A percentile compares a stretch with the other conserved stretches of the same genome.
phyloP scores from a whole-genome alignment of 2,113 vertebrate genomes.

The Euleptes europaea region DNA sequence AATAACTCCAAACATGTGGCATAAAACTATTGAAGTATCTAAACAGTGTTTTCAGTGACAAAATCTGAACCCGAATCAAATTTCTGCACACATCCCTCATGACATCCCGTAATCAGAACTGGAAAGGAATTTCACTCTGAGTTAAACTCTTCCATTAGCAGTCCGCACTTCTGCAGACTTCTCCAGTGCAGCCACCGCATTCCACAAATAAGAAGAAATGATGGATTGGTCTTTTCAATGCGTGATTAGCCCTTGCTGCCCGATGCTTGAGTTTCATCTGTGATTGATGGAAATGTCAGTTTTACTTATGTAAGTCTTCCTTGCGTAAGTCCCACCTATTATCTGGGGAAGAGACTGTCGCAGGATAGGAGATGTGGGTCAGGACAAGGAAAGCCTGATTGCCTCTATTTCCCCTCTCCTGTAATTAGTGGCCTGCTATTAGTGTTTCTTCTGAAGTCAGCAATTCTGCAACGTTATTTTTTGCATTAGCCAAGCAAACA shows the following conservation, averaged over 20 bases:
- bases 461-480: not conserved
- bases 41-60: too few species aligned
- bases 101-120: too few species aligned
- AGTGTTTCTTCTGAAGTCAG: not conserved
- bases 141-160: too few species aligned
- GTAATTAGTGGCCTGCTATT: not conserved
- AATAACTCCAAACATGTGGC: too few species aligned
- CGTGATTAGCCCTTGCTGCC: not conserved
- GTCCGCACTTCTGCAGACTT: not conserved
- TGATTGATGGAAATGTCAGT: constrained; percentile 8
- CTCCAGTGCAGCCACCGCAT: not conserved
- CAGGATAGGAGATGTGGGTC: not conserved
- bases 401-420: not conserved
- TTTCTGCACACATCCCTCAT: too few species aligned
- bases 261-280: not conserved
- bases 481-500: not conserved
- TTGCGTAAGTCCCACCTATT: not conserved
- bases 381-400: not conserved
- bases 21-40: too few species aligned
- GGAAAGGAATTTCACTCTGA: too few species aligned
- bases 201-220: not conserved
- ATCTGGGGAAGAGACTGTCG: not conserved
- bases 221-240: constrained; percentile 14
- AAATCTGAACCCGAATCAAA: too few species aligned
- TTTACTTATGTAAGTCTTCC: not conserved